Base-by-base conservation (phyloP, 2,888 invertebrate species). In the Chymomyza caudatula region DNA sequence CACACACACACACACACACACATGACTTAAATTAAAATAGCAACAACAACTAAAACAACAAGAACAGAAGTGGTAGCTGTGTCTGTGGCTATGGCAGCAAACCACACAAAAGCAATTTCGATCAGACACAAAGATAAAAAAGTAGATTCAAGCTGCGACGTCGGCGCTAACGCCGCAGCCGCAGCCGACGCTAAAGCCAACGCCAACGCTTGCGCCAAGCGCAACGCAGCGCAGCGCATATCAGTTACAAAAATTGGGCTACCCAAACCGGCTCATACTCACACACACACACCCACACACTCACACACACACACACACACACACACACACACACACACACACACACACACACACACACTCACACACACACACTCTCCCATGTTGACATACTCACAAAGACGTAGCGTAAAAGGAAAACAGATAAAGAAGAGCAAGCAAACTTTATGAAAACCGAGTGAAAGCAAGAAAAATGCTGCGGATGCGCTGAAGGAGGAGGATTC, bases 91-190 rank as follows among this genome's bases (percentile, higher is more conserved):
- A 63, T 49, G 63, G 59, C 59, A 70, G 76, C 69, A 86, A 52
- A 87, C 85, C 85, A 77, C 68, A 71, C 87, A 87, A 87, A 87
- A 86, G 83, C 87, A 83, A 83, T 83, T 83, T 83, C 86, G 87
- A 83, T 83, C 86, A 86, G 78, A 68, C 82, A 59, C 66, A 70
- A 61, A 86, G 87, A 87, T 83, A 79, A 69, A 80, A 77, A 57
- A 67, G 54, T 55, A 54, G 23, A 60, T 60, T 51, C 51, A 51
- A 60, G 59, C 47, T 51, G 37, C 13, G 23, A 29, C 2, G 57
- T 23, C 11, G n/a, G 44, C 19, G 43, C 29, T 5, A 11, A n/a
- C 2, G n/a, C n/a, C 15, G 37, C 6, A 20, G 37, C 19, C 29
- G 20, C 19, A 2, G n/a, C 13, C 6, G 22, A 53, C 74, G 61